Evolutionary conservation across 30 jellyfish, hydroid and myxozoan genomes (phyloP).

Genomic region (Cassiopea xamachana): DNA sequence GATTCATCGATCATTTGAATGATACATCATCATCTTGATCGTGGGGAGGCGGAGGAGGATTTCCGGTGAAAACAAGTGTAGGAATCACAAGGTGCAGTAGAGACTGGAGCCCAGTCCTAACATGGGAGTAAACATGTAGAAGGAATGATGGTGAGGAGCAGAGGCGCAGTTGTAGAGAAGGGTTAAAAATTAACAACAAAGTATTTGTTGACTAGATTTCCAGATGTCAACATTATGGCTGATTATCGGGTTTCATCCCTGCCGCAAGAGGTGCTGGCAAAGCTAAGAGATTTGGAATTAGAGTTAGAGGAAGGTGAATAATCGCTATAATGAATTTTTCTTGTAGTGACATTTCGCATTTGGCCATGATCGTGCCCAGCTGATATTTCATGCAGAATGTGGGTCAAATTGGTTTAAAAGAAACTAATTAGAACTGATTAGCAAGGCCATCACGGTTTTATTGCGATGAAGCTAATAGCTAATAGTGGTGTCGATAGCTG

Average conservation of each 20-base stretch:
- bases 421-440: not conserved
- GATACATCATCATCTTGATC: not conserved
- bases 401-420: not conserved
- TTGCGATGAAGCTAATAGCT: not conserved
- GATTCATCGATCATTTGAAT: not conserved
- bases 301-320: constrained; percentile 89
- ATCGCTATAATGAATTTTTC: not conserved
- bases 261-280: constrained; percentile 91
- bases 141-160: constrained; percentile 47
- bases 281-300: constrained; percentile 80
- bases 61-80: constrained; percentile 29
- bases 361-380: constrained; percentile 14
- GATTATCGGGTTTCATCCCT: constrained; percentile 69
- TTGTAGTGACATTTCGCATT: not conserved
- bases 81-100: constrained; percentile 49
- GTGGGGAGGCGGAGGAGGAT: constrained; percentile 44
- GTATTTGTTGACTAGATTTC: constrained; percentile 23
- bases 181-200: not conserved
- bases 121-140: constrained; percentile 61
- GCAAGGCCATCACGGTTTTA: not conserved
- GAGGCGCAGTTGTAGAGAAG: constrained; percentile 12
- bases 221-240: constrained; percentile 75
- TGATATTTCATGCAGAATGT: not conserved
- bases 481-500: not conserved
- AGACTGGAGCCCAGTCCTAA: constrained; percentile 53